Percentiles rank a stretch among this genome's conserved stretches.
Conservation (phyloP, 1,140 invertebrate genomes). For the Dinothrombium tinctorium region DNA sequence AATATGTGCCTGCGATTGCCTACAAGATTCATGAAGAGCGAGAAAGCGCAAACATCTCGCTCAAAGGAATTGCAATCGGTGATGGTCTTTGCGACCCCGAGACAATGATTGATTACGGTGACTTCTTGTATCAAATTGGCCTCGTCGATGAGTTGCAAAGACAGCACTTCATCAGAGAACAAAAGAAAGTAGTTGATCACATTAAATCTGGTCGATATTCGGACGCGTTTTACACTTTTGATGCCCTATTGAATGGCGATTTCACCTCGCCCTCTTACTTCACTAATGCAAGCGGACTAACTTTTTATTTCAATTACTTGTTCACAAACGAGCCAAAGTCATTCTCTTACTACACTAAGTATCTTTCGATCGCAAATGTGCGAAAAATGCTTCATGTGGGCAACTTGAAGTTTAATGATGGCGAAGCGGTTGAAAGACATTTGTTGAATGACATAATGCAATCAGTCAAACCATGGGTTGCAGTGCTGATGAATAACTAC, state of each 20-base stretch:
- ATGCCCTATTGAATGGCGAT: constrained; percentile 39
- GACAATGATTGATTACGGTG: constrained; percentile 47
- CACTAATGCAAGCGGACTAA: constrained; percentile 54
- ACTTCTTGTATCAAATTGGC: constrained; percentile 56
- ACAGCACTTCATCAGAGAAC: too few species aligned
- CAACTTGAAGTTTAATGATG: constrained; percentile 36
- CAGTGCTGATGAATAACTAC: constrained; percentile 30
- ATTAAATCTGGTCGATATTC: too few species aligned
- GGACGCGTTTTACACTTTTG: constrained; percentile 25
- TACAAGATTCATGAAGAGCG: constrained; percentile 42
- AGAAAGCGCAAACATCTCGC: constrained; percentile 17
- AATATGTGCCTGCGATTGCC: constrained; percentile 50
- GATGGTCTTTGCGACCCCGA: constrained; percentile 59
- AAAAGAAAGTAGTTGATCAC: too few species aligned
- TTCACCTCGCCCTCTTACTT: constrained; percentile 31
- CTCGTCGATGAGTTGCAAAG: constrained; percentile 41
- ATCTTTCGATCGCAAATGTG: constrained; percentile 25
- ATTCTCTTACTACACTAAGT: constrained; percentile 21
- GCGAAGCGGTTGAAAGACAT: constrained; percentile 32
- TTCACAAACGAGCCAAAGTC: constrained; percentile 27
- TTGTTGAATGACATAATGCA: constrained; percentile 55
- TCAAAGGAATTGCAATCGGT: constrained; percentile 45
- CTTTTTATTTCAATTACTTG: constrained; percentile 55
- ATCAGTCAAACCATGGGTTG: constrained; percentile 45
- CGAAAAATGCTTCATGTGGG: constrained; percentile 56